phyloP scores from a whole-genome alignment of 1,140 invertebrate species.

The Aphaenogaster ashmeadi region DNA sequence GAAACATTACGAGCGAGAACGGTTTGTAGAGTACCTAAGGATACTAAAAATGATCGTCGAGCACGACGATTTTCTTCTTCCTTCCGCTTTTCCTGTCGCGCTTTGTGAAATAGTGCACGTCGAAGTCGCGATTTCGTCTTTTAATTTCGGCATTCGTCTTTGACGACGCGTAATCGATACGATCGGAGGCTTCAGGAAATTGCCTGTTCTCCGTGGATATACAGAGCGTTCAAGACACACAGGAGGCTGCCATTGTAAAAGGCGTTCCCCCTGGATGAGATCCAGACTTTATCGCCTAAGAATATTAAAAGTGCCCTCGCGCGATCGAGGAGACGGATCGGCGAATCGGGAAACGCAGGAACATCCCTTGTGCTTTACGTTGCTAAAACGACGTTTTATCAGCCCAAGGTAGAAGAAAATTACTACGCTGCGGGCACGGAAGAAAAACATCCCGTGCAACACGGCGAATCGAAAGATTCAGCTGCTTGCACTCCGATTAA shows the following conservation, averaged over 20 bases:
- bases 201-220: slow-evolving; percentile 57
- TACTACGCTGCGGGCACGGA: slow-evolving; percentile 46
- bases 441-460: slow-evolving; percentile 39
- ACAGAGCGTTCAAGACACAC: slow-evolving; percentile 43
- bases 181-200: slow-evolving; percentile 64
- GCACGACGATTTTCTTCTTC: background rate
- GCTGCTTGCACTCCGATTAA: slow-evolving; percentile 27
- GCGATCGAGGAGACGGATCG: slow-evolving; percentile 58
- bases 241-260: background rate
- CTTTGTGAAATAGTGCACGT: slow-evolving; percentile 53
- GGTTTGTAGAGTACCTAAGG: background rate
- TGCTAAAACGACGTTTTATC: slow-evolving; percentile 46
- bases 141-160: slow-evolving; percentile 77
- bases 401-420: slow-evolving; percentile 9
- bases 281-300: slow-evolving; percentile 68
- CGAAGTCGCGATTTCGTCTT: slow-evolving; percentile 59
- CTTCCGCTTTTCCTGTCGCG: background rate
- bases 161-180: slow-evolving; percentile 59
- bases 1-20: background rate
- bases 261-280: slow-evolving; percentile 49
- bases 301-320: slow-evolving; percentile 68
- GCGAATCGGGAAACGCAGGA: slow-evolving; percentile 43
- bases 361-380: slow-evolving; percentile 16
- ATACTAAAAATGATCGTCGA: slow-evolving; percentile 27
- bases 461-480: slow-evolving; percentile 36